Conservation (phyloP, 2,797 vertebrate genomes). For the Muraenolepis orangiensis region DNA sequence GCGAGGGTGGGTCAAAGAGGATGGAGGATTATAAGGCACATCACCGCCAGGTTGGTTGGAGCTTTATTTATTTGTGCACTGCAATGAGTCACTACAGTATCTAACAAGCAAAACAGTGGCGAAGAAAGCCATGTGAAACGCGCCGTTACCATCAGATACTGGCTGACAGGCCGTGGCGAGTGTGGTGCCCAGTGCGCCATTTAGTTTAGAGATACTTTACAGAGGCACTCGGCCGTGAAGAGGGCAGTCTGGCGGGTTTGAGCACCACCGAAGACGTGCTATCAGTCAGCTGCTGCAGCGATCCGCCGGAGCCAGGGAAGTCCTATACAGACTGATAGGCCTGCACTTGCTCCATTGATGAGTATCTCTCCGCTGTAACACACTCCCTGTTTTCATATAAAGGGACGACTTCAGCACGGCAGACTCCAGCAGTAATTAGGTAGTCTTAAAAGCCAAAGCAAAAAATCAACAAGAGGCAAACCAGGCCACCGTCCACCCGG, state of each 20-base stretch:
- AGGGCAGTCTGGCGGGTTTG: constrained; percentile 30
- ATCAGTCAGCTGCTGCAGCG: constrained; percentile 7
- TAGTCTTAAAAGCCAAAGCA: not conserved
- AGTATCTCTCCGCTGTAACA: constrained; percentile 23
- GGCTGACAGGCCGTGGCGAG: constrained; percentile 42
- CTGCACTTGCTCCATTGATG: constrained; percentile 30
- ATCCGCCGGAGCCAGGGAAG: constrained; percentile 18
- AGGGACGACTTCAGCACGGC: not conserved
- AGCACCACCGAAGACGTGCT: constrained; percentile 26
- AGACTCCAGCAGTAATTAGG: not conserved
- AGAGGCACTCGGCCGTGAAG: constrained; percentile 41
- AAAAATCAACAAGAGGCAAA: constrained; percentile 11
- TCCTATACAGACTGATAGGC: constrained; percentile 24
- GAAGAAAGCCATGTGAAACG: constrained; percentile 44
- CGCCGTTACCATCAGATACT: constrained; percentile 51
- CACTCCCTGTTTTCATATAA: constrained; percentile 11
- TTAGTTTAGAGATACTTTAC: constrained; percentile 38
- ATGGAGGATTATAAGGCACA: not conserved
- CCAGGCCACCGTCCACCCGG: not conserved
- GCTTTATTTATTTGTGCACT: constrained; percentile 39
- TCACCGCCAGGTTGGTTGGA: not conserved
- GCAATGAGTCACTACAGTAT: constrained; percentile 46
- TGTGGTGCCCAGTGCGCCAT: constrained; percentile 26
- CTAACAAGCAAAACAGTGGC: constrained; percentile 42
- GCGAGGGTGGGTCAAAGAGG: constrained; percentile 29